phyloP scores from a whole-genome alignment of 2,888 invertebrate genomes.

The Tribolium freemani region DNA sequence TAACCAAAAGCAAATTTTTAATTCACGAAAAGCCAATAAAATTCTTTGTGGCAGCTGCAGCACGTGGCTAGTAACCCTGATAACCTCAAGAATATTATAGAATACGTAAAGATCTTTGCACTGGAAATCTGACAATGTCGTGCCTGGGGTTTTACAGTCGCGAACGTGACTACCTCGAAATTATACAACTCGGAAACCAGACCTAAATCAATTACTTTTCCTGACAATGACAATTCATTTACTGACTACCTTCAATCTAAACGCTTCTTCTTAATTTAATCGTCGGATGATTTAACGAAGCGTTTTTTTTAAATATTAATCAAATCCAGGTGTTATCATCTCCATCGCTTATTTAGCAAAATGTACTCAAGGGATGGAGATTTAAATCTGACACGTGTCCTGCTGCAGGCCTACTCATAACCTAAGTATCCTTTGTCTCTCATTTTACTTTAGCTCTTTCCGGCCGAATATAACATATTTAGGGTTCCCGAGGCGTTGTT shows the following conservation, averaged over 20 bases:
- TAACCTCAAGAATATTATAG: constrained; percentile 16
- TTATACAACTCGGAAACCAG: constrained; percentile 22
- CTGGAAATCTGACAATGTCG: constrained; percentile 5
- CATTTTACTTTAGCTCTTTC: constrained; percentile 29
- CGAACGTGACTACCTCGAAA: constrained; percentile 19
- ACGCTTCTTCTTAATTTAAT: constrained; percentile 25
- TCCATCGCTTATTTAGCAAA: constrained; percentile 33
- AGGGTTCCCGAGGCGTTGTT: constrained; percentile 16
- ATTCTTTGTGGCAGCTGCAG: constrained; percentile 10
- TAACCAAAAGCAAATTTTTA: neutral
- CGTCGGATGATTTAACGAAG: constrained; percentile 21
- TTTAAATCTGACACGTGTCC: constrained; percentile 21
- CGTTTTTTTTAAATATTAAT: neutral
- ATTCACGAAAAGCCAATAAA: neutral
- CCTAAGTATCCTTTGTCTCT: constrained; percentile 38
- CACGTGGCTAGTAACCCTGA: constrained; percentile 28
- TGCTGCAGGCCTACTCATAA: constrained; percentile 35
- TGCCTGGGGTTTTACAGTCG: constrained; percentile 22
- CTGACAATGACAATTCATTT: constrained; percentile 10
- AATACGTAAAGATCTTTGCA: constrained; percentile 13
- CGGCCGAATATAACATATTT: constrained; percentile 29
- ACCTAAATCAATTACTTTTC: constrained; percentile 31
- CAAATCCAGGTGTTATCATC: constrained; percentile 18
- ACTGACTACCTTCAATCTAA: constrained; percentile 11
- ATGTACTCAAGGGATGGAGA: constrained; percentile 8